Conservation (phyloP, 2,113 vertebrate species). For the Sinocyclocheilus anshuiensis region DNA sequence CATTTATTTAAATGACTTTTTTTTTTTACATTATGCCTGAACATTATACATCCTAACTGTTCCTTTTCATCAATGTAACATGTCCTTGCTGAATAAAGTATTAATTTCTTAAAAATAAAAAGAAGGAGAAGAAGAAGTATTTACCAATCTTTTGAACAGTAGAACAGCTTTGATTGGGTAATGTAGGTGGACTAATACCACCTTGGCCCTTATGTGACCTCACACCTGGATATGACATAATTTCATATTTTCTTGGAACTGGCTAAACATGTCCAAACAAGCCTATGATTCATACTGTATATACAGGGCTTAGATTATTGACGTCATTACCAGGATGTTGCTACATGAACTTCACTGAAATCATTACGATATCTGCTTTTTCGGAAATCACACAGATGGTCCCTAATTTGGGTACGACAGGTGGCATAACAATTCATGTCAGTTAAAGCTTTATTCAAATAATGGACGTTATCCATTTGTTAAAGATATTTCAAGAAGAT, state of each 20-base stretch:
- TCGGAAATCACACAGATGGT: background rate
- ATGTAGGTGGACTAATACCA: background rate
- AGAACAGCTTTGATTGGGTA: background rate
- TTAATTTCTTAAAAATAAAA: too few species aligned
- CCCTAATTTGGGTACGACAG: background rate
- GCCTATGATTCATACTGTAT: background rate
- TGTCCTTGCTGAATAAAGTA: too few species aligned
- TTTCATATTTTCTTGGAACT: slow-evolving; percentile 13
- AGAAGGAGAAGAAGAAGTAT: too few species aligned
- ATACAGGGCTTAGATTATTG: background rate
- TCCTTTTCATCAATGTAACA: too few species aligned
- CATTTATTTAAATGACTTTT: too few species aligned
- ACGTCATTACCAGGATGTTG: background rate
- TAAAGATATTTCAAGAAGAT: background rate
- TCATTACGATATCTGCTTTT: background rate
- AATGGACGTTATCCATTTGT: background rate
- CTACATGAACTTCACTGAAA: background rate
- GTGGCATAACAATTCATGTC: background rate
- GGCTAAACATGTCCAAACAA: background rate
- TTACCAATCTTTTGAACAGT: background rate
- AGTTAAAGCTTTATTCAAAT: background rate
- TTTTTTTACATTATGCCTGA: too few species aligned
- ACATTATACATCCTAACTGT: too few species aligned
- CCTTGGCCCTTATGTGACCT: background rate
- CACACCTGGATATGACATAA: background rate